phyloP scores from a whole-genome alignment of 2,113 vertebrate genomes.

The Typhlomys cinereus region DNA sequence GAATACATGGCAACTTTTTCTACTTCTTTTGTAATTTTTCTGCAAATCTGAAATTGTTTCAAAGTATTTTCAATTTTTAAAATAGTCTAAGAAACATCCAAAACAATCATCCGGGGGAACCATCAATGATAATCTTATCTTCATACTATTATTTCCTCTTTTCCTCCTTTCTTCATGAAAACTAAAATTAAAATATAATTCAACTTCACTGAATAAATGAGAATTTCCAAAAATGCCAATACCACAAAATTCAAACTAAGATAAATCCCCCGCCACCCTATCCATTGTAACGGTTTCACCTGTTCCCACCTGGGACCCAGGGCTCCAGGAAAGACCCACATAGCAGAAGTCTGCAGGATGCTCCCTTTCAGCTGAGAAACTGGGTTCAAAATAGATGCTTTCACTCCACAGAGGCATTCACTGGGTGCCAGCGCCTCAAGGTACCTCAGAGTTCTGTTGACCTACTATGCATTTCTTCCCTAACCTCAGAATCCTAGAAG shows the following conservation, averaged over 20 bases:
- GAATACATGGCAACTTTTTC: background rate
- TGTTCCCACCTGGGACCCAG: background rate
- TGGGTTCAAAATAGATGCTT: fast-evolving
- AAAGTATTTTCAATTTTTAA: background rate
- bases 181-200: background rate
- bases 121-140: background rate
- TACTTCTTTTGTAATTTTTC: background rate
- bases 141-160: background rate
- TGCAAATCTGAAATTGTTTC: background rate
- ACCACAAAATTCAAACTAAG: background rate
- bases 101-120: background rate
- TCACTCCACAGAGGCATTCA: background rate
- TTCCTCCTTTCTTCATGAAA: background rate
- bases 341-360: background rate
- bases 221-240: background rate
- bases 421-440: background rate
- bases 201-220: background rate
- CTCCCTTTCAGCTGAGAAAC: background rate
- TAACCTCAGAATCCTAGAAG: background rate
- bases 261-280: background rate
- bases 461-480: background rate
- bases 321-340: background rate
- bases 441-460: background rate
- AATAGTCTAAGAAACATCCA: background rate
- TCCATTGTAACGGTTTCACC: background rate